A percentile compares a stretch with the other conserved stretches of the same genome.
These are phyloP conservation scores for Archegozetes longisetosus DNA, from an alignment of 1,140 invertebrate genomes.

Conservation along the genomic window DNA sequence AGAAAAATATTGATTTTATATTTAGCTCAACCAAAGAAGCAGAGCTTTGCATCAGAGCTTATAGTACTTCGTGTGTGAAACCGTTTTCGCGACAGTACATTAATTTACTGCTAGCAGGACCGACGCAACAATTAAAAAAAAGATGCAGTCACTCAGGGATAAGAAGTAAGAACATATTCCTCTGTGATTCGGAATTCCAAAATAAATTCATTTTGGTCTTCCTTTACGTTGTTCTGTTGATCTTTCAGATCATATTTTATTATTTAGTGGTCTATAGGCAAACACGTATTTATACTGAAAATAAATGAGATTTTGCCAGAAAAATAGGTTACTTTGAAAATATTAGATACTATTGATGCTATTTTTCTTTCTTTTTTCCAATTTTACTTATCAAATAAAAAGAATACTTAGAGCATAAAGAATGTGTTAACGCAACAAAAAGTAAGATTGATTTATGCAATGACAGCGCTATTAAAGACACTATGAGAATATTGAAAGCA, in stretches of 20 bases:
- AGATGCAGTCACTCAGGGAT: constrained; percentile 11
- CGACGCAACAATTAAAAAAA: constrained; percentile 4
- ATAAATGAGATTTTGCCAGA: not conserved
- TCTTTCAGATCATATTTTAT: not conserved
- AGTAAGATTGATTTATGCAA: constrained; percentile 9
- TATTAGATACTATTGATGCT: not conserved
- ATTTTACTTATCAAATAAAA: not conserved
- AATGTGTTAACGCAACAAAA: constrained; percentile 13
- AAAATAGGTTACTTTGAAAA: not conserved
- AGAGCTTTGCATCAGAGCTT: constrained; percentile 8
- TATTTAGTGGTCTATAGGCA: not conserved
- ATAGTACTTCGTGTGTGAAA: constrained; percentile 13
- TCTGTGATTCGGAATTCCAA: no score
- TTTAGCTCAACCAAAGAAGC: constrained; percentile 9
- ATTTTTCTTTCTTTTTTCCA: not conserved
- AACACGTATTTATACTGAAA: not conserved
- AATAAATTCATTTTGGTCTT: no score
- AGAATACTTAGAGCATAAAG: constrained; percentile 11
- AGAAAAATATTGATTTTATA: not conserved
- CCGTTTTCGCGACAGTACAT: constrained; percentile 15
- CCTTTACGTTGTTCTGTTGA: no score
- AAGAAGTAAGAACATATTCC: constrained; percentile 15
- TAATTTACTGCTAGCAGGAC: constrained; percentile 14
- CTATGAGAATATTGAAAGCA: constrained; percentile 8
- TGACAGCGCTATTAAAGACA: constrained; percentile 9